Evolutionary conservation across 2,797 vertebrate genomes (phyloP), one percentile per base, ranked within the genome.

Genomic region (Bradypodion ventrale): DNA sequence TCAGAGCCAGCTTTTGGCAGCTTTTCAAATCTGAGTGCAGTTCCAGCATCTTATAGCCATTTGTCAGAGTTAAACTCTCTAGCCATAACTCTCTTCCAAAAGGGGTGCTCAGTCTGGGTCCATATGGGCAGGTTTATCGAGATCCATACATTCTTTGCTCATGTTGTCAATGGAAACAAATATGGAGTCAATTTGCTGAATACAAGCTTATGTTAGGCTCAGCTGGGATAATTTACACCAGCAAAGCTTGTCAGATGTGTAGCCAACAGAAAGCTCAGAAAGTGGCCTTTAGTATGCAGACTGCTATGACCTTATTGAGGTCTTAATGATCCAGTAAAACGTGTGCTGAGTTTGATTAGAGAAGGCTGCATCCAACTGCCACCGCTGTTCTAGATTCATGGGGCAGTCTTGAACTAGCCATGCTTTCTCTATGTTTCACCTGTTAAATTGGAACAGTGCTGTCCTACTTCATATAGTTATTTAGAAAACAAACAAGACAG

Each of bases 221-320:
- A 75, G 35, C 44, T 85, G 72, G 46, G 84, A 85, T 75, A 85
- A 85, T 75, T 81, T 80, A 80, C 7, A 40, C 72, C 75, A 13
- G 72, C 4, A 21, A 72, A 32, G 40, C 72, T 77, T 66, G 74
- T 89, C 21, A 42, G 35, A 27, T 46, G 19, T 42, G 25, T 4
- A 42, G 2, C 37, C 84, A 37, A 65, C 32, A 68, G 27, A 23
- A 59, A 27, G 59, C 29, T 44, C 27, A 75, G 63, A 66, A 80
- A 56, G 35, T 21, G 13, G 15, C 10, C 4, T 40, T 27, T 56
- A 21, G 25, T 23, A 7, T 76, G 23, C 27, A 59, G 4, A 59
- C 25, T 69, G 46, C 35, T 56, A 46, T 2, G 42, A 52, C 35
- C 23, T 27, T 66, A 25, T 68, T 16, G 73, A 52, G 16, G 16